These are phyloP conservation scores for Erynnis tages DNA, from an alignment of 2,888 invertebrate genomes.

Conservation along the genomic window DNA sequence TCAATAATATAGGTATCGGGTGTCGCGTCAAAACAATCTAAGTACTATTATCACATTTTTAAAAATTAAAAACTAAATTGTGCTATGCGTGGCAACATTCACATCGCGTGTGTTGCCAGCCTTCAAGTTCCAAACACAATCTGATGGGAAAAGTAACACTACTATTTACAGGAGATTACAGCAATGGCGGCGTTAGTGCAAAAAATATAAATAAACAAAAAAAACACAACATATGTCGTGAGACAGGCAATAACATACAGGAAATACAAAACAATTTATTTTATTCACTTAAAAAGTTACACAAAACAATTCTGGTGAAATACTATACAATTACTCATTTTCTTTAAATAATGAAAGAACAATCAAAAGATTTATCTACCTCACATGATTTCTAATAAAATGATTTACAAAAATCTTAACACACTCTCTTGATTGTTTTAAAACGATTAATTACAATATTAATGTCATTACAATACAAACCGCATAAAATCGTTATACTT, in stretches of 20 bases:
- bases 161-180: constrained; percentile 58
- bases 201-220: constrained; percentile 29
- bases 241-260: constrained; percentile 63
- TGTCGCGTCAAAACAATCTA: constrained; percentile 48
- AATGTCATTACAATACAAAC: constrained; percentile 17
- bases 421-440: constrained; percentile 31
- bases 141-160: constrained; percentile 76
- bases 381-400: constrained; percentile 27
- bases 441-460: not conserved
- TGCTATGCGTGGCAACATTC: constrained; percentile 58
- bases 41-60: constrained; percentile 79
- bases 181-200: constrained; percentile 34
- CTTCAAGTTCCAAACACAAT: constrained; percentile 52
- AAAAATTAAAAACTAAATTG: constrained; percentile 68
- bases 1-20: constrained; percentile 45
- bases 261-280: constrained; percentile 19
- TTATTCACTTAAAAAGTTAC: not conserved
- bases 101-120: constrained; percentile 44
- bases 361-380: constrained; percentile 28
- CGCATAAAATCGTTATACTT: constrained; percentile 14
- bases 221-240: constrained; percentile 79
- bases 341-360: constrained; percentile 2
- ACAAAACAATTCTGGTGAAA: constrained; percentile 8
- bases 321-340: not conserved
- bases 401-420: constrained; percentile 21